phyloP scores from a whole-genome alignment of 2,888 invertebrate species.

The Amphiduros pacificus region DNA sequence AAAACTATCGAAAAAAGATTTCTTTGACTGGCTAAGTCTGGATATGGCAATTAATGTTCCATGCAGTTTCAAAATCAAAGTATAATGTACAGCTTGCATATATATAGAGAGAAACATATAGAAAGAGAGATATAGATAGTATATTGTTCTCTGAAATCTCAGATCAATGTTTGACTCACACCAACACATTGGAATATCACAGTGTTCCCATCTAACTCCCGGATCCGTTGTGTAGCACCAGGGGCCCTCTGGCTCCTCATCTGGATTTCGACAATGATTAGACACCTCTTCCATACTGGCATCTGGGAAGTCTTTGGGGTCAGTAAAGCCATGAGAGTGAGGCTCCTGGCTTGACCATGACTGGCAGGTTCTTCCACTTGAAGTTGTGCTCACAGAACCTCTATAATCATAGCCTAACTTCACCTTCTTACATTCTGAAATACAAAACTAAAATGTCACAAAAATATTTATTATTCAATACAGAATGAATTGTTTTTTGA shows the following conservation, averaged over 20 bases:
- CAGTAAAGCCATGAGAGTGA: slow-evolving; percentile 7
- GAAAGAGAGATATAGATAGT: too few species aligned
- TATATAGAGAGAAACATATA: too few species aligned
- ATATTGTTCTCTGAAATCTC: too few species aligned
- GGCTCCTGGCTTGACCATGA: not conserved
- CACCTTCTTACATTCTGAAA: slow-evolving; percentile 4
- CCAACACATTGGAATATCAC: slow-evolving; percentile 12
- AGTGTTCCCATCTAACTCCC: slow-evolving; percentile 1
- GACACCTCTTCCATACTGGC: slow-evolving; percentile 1
- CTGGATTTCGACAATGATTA: slow-evolving; percentile 6
- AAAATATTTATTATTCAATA: too few species aligned
- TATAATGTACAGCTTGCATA: too few species aligned
- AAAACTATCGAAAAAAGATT: too few species aligned
- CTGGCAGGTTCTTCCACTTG: slow-evolving; percentile 2
- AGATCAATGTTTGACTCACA: too few species aligned
- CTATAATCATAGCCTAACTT: slow-evolving; percentile 5
- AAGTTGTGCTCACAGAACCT: not conserved
- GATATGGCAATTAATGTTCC: too few species aligned
- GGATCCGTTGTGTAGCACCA: slow-evolving; percentile 16
- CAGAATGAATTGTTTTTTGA: too few species aligned
- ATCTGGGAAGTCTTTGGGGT: slow-evolving; percentile 6
- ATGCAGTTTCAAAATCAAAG: too few species aligned
- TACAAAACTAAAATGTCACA: too few species aligned
- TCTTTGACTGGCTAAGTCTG: too few species aligned
- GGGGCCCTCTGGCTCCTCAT: not conserved